phyloP scores from a whole-genome alignment of 2,888 invertebrate species.

The Periphyllus acericola region DNA sequence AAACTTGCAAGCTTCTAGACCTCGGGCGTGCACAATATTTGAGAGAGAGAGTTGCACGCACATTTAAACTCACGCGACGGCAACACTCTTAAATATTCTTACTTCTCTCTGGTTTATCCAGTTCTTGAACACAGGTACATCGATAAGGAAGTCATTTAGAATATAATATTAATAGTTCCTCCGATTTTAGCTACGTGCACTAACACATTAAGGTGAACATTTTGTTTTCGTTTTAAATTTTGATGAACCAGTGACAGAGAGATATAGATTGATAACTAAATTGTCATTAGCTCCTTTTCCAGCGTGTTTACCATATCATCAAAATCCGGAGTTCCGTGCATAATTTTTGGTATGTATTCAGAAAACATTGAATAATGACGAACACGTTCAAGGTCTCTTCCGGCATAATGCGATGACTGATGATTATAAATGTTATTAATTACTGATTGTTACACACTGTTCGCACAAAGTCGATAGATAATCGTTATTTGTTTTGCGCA shows the following conservation, averaged over 20 bases:
- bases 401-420: neutral
- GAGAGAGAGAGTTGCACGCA: no score
- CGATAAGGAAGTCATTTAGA: neutral
- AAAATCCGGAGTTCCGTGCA: slow-evolving; percentile 16
- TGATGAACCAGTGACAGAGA: no score
- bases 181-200: neutral
- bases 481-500: neutral
- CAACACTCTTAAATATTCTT: neutral
- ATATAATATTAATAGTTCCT: neutral
- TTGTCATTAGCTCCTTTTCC: neutral
- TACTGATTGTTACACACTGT: neutral
- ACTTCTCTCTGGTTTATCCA: neutral
- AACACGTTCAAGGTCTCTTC: slow-evolving; percentile 1
- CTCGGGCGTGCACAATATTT: neutral
- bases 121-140: neutral
- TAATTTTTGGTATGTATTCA: neutral
- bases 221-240: neutral
- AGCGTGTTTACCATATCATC: neutral
- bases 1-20: neutral
- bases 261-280: neutral
- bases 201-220: neutral
- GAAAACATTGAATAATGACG: neutral
- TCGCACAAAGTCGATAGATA: neutral
- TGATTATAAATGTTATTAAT: neutral
- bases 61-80: neutral